These are phyloP conservation scores for Pangasius krempfi DNA, from an alignment of 2,797 vertebrate species.

Conservation along the genomic window DNA sequence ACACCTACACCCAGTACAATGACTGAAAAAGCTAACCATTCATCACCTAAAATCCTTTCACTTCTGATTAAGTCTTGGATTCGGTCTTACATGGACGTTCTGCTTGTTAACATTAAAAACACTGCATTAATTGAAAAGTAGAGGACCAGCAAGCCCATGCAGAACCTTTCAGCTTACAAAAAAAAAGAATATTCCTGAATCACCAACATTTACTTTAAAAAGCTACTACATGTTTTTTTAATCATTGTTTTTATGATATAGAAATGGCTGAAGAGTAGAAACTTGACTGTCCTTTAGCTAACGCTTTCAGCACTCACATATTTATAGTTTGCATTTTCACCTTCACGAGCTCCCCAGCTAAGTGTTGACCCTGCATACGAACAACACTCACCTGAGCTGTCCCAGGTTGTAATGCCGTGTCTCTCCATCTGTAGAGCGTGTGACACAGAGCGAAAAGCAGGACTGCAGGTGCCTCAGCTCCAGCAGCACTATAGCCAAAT, in stretches of 20 bases:
- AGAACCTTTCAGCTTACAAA: background rate
- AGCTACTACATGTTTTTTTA: background rate
- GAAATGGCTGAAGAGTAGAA: background rate
- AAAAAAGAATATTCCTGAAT: background rate
- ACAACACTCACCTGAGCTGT: constrained; percentile 80
- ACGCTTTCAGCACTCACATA: background rate
- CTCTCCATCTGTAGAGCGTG: constrained; percentile 88
- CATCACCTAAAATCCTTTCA: background rate
- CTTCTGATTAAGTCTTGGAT: constrained; percentile 10
- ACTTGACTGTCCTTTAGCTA: background rate
- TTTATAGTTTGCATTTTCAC: background rate
- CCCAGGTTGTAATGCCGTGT: constrained; percentile 89
- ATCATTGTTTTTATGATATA: background rate
- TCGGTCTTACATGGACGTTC: background rate
- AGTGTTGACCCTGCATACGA: background rate
- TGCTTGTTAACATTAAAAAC: background rate
- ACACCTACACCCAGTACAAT: background rate
- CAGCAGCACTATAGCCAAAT: constrained; percentile 91
- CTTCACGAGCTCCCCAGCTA: background rate
- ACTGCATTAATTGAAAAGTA: background rate
- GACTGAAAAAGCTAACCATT: background rate
- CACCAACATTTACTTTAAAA: background rate
- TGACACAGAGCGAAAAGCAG: constrained; percentile 85
- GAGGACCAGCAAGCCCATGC: background rate
- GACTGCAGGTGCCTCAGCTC: constrained; percentile 91